Evolutionary conservation across 1,140 invertebrate species (phyloP), one percentile per base, ranked within the genome.

Genomic region (Penaeus indicus): DNA sequence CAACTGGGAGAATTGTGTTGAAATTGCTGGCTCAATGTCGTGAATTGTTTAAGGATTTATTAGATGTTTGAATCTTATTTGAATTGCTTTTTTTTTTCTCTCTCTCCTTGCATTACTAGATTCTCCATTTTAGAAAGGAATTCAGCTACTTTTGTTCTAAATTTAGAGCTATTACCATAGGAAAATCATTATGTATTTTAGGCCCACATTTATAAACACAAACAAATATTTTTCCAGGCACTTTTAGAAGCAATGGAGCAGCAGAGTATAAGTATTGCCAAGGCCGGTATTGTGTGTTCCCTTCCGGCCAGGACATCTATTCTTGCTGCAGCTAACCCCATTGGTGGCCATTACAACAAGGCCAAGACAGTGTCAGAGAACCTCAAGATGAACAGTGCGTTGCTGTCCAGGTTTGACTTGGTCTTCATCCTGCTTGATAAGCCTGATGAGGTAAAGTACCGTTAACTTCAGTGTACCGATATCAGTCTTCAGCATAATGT

Each of bases 191-290:
- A 0, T 54, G 16, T 54, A 54, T 54, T 54, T 54, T 54, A 54
- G 16, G 16, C 16, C 54, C 54, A 54, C 54, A 54, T 54, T 54
- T 54, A 54, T 54, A 0, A 47, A 13, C 47, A 47, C 32, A 32
- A 72, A 27, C 4, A n/a, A 81, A 8, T 61, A 27, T 72, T 47
- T 85, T 79, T 63, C 80, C 90, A 95, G 93, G 95, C 95, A 79
- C 93, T 99, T 63, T 93, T 99, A 69, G 98, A 99, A 94, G 97
- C 97, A 21, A 98, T 99, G 97, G 98, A 99, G 93, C 97, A 98
- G 91, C 96, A 98, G 91, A 95, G 95, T 86, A 95, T 99, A 3
- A 97, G 97, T 92, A 95, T 99, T 85, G 97, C 97, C 0, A 98
- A 98, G 81, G 90, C 90, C 22, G 92, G 92, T 54, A 91, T 93